Percentiles rank a stretch among this genome's conserved stretches.
Conservation (phyloP, 1,140 invertebrate species). For the Megalonaias nervosa region DNA sequence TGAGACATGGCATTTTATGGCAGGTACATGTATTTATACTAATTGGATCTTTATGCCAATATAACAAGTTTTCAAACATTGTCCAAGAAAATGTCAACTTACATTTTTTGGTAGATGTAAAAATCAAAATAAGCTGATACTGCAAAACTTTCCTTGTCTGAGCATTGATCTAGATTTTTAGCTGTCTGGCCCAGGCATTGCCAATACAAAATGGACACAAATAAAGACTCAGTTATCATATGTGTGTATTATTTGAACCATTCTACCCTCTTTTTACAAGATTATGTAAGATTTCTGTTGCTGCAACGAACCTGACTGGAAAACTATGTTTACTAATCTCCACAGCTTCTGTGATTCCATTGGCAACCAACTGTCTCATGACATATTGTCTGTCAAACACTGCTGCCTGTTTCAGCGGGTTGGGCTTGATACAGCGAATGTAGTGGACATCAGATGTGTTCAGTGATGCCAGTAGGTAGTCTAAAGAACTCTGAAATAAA, state of each 20-base stretch:
- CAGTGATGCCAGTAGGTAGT: slow-evolving; percentile 54
- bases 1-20: too few species aligned
- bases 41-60: too few species aligned
- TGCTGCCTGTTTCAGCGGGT: slow-evolving; percentile 58
- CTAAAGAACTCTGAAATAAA: slow-evolving; percentile 53
- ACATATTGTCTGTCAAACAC: slow-evolving; percentile 79
- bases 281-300: not conserved
- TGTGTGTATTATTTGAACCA: not conserved
- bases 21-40: too few species aligned
- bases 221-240: too few species aligned
- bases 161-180: too few species aligned
- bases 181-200: too few species aligned
- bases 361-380: slow-evolving; percentile 93
- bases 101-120: too few species aligned
- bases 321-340: slow-evolving; percentile 97
- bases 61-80: too few species aligned
- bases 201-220: too few species aligned
- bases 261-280: not conserved
- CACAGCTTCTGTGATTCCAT: slow-evolving; percentile 97
- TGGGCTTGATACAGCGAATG: slow-evolving; percentile 67
- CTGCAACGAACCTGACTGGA: slow-evolving; percentile 81
- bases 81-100: too few species aligned
- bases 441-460: slow-evolving; percentile 57
- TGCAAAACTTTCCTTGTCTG: too few species aligned
- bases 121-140: too few species aligned